These are phyloP conservation scores for Falco columbarius DNA, from an alignment of 2,797 vertebrate species.

Conservation along the genomic window DNA sequence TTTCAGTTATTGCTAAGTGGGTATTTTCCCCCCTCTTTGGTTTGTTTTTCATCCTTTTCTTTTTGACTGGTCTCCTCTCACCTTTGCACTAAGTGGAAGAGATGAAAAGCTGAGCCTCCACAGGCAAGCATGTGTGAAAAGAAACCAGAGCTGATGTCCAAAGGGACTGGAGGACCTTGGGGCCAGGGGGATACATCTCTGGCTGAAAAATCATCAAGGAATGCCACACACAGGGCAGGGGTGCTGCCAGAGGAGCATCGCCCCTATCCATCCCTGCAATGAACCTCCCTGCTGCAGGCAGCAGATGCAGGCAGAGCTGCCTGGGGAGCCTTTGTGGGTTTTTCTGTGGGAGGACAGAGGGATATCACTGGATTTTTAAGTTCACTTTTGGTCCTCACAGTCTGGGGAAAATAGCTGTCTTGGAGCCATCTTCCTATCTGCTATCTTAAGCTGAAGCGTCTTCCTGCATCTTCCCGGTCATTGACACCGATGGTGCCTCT, in stretches of 20 bases:
- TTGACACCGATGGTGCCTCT: not conserved
- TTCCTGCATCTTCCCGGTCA: not conserved
- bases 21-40: not conserved
- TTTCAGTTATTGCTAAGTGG: not conserved
- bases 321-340: not conserved
- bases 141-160: not conserved
- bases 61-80: not conserved
- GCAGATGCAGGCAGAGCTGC: not conserved
- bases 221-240: not conserved
- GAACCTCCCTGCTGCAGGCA: not conserved
- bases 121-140: not conserved
- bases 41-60: not conserved
- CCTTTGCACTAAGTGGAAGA: not conserved
- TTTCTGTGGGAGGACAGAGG: not conserved
- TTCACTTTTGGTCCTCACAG: not conserved
- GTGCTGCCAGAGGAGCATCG: not conserved
- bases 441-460: not conserved
- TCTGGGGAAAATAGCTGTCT: not conserved
- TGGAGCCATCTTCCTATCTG: not conserved
- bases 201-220: accelerated
- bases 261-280: not conserved
- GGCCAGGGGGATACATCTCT: not conserved
- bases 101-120: not conserved
- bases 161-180: not conserved
- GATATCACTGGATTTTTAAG: not conserved